A percentile compares a stretch with the other conserved stretches of the same genome.
Conservation (phyloP, 2,888 invertebrate genomes). For the Galeruca laticollis region DNA sequence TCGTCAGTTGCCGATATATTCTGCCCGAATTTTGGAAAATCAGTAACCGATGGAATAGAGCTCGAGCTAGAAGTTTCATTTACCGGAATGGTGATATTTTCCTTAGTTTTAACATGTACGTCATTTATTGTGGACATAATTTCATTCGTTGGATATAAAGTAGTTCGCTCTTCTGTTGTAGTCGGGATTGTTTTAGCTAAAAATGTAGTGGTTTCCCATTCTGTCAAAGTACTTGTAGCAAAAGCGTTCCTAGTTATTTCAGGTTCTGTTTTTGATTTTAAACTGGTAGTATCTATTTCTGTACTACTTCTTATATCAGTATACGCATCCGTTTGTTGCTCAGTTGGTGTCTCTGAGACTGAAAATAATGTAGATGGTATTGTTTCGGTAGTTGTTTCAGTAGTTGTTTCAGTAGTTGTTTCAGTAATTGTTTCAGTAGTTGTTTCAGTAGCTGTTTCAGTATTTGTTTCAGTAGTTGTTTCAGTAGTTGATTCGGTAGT, state of each 20-base stretch:
- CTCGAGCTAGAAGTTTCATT: conserved; percentile 58
- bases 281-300: conserved; percentile 45
- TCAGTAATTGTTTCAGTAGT: conserved; percentile 38
- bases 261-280: conserved; percentile 23
- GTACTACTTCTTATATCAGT: conserved; percentile 26
- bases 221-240: conserved; percentile 8
- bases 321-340: neutral
- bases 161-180: conserved; percentile 31
- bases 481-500: conserved; percentile 27
- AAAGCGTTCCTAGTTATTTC: conserved; percentile 21
- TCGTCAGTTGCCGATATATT: conserved; percentile 27
- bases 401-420: conserved; percentile 11
- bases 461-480: conserved; percentile 32
- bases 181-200: conserved; percentile 15
- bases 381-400: conserved; percentile 25
- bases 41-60: conserved; percentile 35
- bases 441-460: conserved; percentile 27
- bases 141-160: conserved; percentile 29
- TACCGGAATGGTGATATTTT: conserved; percentile 59
- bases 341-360: neutral
- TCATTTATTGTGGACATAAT: conserved; percentile 41
- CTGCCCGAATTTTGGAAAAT: neutral
- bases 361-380: neutral
- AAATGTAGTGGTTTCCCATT: conserved; percentile 3
- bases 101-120: conserved; percentile 50